Conservation (phyloP, 2,113 vertebrate species). For the Clarias magur region DNA sequence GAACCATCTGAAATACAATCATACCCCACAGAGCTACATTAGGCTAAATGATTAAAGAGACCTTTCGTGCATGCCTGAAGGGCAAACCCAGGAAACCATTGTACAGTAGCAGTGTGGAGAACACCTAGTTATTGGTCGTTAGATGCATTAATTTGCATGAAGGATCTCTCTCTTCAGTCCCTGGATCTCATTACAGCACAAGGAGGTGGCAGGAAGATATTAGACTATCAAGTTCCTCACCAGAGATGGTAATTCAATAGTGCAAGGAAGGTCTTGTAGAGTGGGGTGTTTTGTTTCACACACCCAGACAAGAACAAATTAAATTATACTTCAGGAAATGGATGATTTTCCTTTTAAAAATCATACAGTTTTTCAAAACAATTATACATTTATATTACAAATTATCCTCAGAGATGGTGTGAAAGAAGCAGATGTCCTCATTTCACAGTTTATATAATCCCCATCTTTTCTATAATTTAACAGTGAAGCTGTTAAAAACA, state of each 20-base stretch:
- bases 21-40: conserved; percentile 27
- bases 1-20: conserved; percentile 27
- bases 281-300: conserved; percentile 70
- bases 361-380: not conserved
- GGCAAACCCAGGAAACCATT: conserved; percentile 61
- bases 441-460: not conserved
- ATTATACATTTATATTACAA: not conserved
- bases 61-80: conserved; percentile 59
- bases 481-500: not conserved
- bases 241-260: conserved; percentile 73
- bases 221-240: conserved; percentile 73
- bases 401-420: not conserved
- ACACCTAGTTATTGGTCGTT: conserved; percentile 73
- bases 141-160: conserved; percentile 69
- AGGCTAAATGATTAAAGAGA: conserved; percentile 43
- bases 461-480: not conserved
- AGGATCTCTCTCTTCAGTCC: conserved; percentile 65
- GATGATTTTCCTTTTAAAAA: not conserved
- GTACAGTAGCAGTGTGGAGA: conserved; percentile 57
- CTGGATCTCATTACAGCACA: conserved; percentile 72
- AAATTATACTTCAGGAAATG: conserved; percentile 37
- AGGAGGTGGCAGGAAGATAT: conserved; percentile 72
- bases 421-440: not conserved
- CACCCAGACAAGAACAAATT: conserved; percentile 68
- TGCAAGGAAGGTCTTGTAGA: conserved; percentile 64